A percentile compares a stretch with the other conserved stretches of the same genome.
Conservation (phyloP, 2,888 invertebrate genomes). For the Drosophila meridionalis region DNA sequence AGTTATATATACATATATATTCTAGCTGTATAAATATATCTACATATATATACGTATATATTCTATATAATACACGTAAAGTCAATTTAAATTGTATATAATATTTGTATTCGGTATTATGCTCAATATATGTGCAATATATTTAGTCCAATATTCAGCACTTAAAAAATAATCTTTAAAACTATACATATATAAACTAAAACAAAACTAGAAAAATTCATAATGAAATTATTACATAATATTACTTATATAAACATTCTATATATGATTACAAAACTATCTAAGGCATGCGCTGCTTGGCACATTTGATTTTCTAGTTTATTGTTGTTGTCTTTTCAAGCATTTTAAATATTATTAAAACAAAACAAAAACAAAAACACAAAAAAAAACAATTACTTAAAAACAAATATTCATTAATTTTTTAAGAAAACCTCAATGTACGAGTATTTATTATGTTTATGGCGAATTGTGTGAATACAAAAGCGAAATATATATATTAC, state of each 20-base stretch:
- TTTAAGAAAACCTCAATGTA: slow-evolving; percentile 54
- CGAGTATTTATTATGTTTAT: slow-evolving; percentile 69
- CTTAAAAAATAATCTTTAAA: slow-evolving; percentile 23
- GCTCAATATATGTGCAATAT: slow-evolving; percentile 71
- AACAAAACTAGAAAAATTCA: slow-evolving; percentile 49
- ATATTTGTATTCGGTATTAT: slow-evolving; percentile 18
- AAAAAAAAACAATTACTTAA: slow-evolving; percentile 8
- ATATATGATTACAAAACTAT: slow-evolving; percentile 26
- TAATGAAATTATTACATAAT: slow-evolving; percentile 25
- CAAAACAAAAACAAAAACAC: slow-evolving; percentile 19
- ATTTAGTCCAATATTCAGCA: slow-evolving; percentile 42
- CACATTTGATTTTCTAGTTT: slow-evolving; percentile 67
- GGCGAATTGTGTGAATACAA: slow-evolving; percentile 59
- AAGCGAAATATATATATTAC: slow-evolving; percentile 73
- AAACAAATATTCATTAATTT: slow-evolving; percentile 55
- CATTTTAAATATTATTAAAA: slow-evolving; percentile 52
- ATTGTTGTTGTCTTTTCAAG: slow-evolving; percentile 71
- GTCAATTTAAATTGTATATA: slow-evolving; percentile 72
- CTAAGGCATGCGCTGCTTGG: slow-evolving; percentile 53
- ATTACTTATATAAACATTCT: slow-evolving; percentile 41
- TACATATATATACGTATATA: slow-evolving; percentile 18
- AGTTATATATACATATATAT: slow-evolving; percentile 3
- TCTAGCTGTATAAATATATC: slow-evolving; percentile 46
- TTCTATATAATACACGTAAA: slow-evolving; percentile 38
- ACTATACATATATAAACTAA: neutral